Evolutionary conservation across 1,140 invertebrate species (phyloP).

Genomic region (Drosophila auraria): DNA sequence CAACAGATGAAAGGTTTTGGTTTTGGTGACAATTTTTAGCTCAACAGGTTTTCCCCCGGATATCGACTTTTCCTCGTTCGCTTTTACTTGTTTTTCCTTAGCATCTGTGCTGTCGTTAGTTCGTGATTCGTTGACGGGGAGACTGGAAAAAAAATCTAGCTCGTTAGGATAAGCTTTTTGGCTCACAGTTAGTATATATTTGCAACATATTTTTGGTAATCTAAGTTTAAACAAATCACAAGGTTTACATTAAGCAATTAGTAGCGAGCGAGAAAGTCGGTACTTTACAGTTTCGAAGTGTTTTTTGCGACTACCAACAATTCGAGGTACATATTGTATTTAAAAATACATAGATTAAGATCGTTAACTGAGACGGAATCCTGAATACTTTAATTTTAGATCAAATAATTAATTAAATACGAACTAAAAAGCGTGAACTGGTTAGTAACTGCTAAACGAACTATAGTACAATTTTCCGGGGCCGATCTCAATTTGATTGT

Average conservation of each 20-base stretch:
- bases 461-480: constrained; percentile 20
- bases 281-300: constrained; percentile 45
- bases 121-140: constrained; percentile 6
- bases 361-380: constrained; percentile 43
- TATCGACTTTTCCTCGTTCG: constrained; percentile 13
- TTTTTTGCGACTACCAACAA: constrained; percentile 31
- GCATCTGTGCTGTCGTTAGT: constrained; percentile 17
- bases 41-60: constrained; percentile 66
- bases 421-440: background rate
- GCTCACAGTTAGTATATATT: constrained; percentile 64
- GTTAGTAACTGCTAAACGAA: constrained; percentile 18
- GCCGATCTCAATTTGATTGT: constrained; percentile 51
- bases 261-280: constrained; percentile 59
- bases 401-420: constrained; percentile 14
- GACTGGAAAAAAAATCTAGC: constrained; percentile 29
- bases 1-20: constrained; percentile 65
- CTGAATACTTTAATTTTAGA: constrained; percentile 51
- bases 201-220: constrained; percentile 43
- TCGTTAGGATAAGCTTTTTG: background rate
- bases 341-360: constrained; percentile 14
- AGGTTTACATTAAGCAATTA: constrained; percentile 45
- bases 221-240: constrained; percentile 73
- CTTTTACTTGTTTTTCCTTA: constrained; percentile 18
- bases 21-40: constrained; percentile 75
- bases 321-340: constrained; percentile 42